A percentile compares a stretch with the other conserved stretches of the same genome.
phyloP scores from a whole-genome alignment of 2,888 invertebrate genomes.

The Nycteola revayana region DNA sequence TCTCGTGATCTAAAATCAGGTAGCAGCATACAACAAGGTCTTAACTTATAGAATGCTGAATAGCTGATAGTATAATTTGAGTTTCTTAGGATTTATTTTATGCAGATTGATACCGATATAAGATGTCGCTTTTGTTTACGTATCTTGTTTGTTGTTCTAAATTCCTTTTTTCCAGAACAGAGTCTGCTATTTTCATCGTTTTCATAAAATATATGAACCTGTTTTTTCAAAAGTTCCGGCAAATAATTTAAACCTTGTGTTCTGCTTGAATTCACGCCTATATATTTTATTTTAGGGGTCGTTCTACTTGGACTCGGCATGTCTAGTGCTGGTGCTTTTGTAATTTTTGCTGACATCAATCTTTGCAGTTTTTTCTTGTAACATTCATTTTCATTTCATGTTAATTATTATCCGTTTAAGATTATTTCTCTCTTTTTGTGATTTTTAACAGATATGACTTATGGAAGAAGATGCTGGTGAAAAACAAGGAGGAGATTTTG shows the following conservation, averaged over 20 bases:
- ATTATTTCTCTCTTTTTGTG: conserved; percentile 4
- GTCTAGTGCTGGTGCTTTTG: neutral
- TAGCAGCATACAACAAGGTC: neutral
- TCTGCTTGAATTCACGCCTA: neutral
- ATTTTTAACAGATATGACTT: conserved; percentile 6
- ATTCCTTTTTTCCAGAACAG: conserved; percentile 6
- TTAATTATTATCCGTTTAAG: conserved; percentile 1
- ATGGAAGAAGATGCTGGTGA: conserved; percentile 1
- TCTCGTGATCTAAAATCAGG: too few relatives aligned
- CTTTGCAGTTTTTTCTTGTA: conserved; percentile 2
- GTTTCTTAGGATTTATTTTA: neutral
- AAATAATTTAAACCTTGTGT: neutral
- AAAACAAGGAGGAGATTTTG: conserved; percentile 3
- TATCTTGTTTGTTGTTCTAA: conserved; percentile 3
- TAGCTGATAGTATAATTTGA: neutral
- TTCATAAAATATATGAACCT: neutral
- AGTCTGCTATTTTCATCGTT: conserved; percentile 6
- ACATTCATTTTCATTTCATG: conserved; percentile 2
- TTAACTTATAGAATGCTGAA: neutral
- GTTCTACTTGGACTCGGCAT: too few relatives aligned
- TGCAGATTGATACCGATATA: conserved; percentile 1
- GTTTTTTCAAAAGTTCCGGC: neutral
- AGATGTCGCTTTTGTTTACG: conserved; percentile 5
- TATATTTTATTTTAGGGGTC: neutral
- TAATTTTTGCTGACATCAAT: conserved; percentile 1